Evolutionary conservation across 1,140 invertebrate genomes (phyloP).

Genomic region (Paraescarpia echinospica): DNA sequence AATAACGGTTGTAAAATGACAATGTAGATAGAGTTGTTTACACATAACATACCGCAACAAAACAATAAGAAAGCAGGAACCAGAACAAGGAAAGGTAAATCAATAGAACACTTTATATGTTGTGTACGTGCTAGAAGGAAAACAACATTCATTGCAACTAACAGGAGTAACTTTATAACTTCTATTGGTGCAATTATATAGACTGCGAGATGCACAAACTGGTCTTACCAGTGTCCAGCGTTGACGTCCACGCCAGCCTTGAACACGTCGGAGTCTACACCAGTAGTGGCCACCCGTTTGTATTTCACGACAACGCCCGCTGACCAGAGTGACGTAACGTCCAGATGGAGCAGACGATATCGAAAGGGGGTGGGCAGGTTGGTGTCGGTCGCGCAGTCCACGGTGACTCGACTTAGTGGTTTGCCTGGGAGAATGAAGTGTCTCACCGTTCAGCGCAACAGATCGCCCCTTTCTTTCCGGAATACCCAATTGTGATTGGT

Average conservation of each 20-base stretch:
- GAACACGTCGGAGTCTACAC: not conserved
- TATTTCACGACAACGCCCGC: not conserved
- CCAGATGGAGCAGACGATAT: not conserved
- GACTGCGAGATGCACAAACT: not conserved
- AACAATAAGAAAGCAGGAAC: not conserved
- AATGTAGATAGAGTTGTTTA: not conserved
- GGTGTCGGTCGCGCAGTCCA: not conserved
- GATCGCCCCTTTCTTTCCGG: not conserved
- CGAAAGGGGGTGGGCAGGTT: not conserved
- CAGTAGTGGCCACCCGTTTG: not conserved
- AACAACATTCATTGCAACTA: no score
- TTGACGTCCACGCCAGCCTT: not conserved
- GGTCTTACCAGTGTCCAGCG: not conserved
- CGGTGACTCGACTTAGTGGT: not conserved
- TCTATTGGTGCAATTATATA: not conserved
- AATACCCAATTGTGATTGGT: not conserved
- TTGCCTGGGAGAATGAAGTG: not conserved
- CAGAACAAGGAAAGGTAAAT: not conserved
- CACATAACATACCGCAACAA: no score
- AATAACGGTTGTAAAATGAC: not conserved
- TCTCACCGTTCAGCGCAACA: not conserved
- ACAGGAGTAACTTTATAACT: no score
- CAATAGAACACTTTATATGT: not conserved
- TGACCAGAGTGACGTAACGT: not conserved
- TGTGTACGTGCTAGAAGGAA: not conserved